Evolutionary conservation across 2,888 invertebrate genomes (phyloP), one percentile per base, ranked within the genome.

Genomic region (Brachyptera risi): DNA sequence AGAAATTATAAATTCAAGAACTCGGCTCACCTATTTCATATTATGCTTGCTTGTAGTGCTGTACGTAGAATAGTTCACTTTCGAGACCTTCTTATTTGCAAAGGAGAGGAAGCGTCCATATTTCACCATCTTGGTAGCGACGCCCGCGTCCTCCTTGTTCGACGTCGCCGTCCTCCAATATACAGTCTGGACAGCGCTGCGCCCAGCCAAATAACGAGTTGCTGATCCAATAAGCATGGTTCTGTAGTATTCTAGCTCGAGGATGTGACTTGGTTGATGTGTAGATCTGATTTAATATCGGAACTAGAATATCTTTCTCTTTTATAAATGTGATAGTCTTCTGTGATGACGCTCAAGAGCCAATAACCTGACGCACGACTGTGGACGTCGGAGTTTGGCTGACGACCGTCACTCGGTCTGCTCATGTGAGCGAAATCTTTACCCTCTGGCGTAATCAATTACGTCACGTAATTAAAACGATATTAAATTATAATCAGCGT

Each of bases 101-200:
- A 64, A 38, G 7, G 49, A 58, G 23, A 64, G 54, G 19, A 54
- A 44, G 37, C 64, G 62, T 7, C 64, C 64, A 9, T 62, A 59
- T 56, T 65, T 65, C 24, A 65, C 47, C 49, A 65, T 57, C 56
- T 61, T 63, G 13, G 54, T 47, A n/a, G 47, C 47, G 37, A 23
- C 56, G 24, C 50, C 57, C 0, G 19, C 56, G 13, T 35, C 57
- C 5, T 47, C 47, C 11, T 7, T 24, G 23, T 47, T 47, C 2
- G 47, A 24, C 38, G 54, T 51, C 0, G 77, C 73, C 44, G 83
- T 79, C 68, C 88, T 79, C 89, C 89, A 89, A 69, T 89, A 89
- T 0, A 88, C 85, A 0, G 88, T 88, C 71, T 89, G 88, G 23
- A 88, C 81, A 1, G 87, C 88, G 69, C 88, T 84, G 63, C 86